Evolutionary conservation across 2,113 vertebrate species (phyloP).

Genomic region (Tragelaphus strepsiceros): DNA sequence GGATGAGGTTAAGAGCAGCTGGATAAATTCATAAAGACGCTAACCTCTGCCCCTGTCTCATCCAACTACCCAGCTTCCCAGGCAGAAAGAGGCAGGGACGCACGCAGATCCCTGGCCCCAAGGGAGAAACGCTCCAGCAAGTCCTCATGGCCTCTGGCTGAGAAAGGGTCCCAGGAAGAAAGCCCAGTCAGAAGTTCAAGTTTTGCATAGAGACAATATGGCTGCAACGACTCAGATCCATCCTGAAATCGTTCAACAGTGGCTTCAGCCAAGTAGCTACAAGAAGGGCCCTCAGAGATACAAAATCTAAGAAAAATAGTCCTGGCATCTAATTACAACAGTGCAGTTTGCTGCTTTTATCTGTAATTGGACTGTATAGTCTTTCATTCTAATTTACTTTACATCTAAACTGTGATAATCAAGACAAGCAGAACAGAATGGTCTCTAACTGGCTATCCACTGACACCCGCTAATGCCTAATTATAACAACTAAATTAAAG

Average conservation of each 20-base stretch:
- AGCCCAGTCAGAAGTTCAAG: neutral
- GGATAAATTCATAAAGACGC: neutral
- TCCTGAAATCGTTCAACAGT: conserved; percentile 76
- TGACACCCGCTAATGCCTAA: conserved; percentile 99
- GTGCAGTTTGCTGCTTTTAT: conserved; percentile 99
- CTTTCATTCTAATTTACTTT: conserved; percentile 99
- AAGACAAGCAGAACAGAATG: conserved; percentile 99
- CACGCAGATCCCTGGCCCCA: neutral
- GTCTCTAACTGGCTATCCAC: conserved; percentile 97
- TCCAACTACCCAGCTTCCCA: neutral
- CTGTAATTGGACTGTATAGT: conserved; percentile 99
- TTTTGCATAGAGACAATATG: conserved; percentile 61
- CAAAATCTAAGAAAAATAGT: conserved; percentile 92
- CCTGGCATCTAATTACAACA: conserved; percentile 99
- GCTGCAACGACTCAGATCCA: conserved; percentile 50
- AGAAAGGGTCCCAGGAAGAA: neutral
- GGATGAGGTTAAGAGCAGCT: no score
- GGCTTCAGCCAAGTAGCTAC: conserved; percentile 80
- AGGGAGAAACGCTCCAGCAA: neutral
- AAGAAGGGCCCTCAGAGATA: conserved; percentile 85
- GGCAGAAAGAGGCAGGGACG: neutral
- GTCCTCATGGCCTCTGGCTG: neutral
- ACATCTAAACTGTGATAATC: conserved; percentile 99
- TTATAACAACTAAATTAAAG: conserved; percentile 99
- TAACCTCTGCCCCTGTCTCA: neutral